Base-by-base conservation (phyloP, 2,113 vertebrate species). In the Colinus virginianus region DNA sequence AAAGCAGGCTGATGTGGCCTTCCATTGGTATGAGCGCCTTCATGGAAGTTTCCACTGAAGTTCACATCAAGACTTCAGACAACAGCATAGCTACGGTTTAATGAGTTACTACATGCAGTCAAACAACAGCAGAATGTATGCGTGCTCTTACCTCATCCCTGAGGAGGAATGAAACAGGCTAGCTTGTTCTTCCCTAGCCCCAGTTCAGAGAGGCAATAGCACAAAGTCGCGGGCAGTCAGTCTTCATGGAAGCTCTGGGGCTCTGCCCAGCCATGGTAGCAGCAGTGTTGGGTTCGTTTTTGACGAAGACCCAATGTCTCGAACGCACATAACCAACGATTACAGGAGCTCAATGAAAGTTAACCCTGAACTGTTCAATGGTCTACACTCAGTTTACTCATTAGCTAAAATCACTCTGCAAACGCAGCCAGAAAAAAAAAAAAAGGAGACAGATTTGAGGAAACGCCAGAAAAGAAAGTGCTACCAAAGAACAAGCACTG, bases 1-100 rank as follows among this genome's bases (percentile, higher is more conserved):
- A 4, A 1, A 3, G 7, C 2, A 4, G 1, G 11, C 2, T 21
- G 4, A 10, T 66, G 36, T 86, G 12, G 8, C 25, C 51, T 34
- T 56, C 51, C 28, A 42, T 17, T 36, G 17, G 5, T 15, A 9
- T 7, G 7, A 26, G 61, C 68, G 23, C 10, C 26, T 70, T 53
- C 36, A 26, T 90, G 84, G 91, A 85, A 92, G 67, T 92, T 95
- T 94, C 91, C 89, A 91, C 49, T 28, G 26, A 67, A 59, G 42
- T 58, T n/a, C 9, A 5, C 32, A 59, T 59, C 36, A 72, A 77
- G 26, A 5, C 76, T 45, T 79, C 56, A 84, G 36, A 77, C 32
- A 68, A 7, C 8, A n/a, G 62, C 26, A 15, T 10, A 63, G 13
- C 63, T 28, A 43, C 7, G 28, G 81, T 23, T 95, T 95, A 94